Evolutionary conservation across 2,113 vertebrate species (phyloP).

Genomic region (Carlito syrichta): DNA sequence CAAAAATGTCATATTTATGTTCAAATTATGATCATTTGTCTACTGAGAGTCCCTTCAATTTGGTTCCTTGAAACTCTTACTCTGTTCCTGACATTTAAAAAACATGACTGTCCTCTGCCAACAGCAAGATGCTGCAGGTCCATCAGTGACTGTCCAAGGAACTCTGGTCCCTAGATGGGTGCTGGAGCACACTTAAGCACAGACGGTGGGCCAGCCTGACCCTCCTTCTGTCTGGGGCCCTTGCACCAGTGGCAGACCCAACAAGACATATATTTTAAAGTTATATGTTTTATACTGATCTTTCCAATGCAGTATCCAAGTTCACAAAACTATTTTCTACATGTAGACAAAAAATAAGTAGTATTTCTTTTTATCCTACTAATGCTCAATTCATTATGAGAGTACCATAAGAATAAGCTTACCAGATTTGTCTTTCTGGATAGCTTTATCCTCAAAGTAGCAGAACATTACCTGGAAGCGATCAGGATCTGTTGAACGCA

Average conservation of each 20-base stretch:
- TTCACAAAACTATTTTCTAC: not conserved
- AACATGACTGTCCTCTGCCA: not conserved
- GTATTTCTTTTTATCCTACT: not conserved
- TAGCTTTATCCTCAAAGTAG: slow-evolving; percentile 98
- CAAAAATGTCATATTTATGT: not conserved
- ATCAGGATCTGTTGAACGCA: slow-evolving; percentile 93
- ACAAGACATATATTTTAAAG: not conserved
- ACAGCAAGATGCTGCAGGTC: not conserved
- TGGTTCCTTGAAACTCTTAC: not conserved
- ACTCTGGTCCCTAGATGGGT: not conserved
- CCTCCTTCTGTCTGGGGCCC: not conserved
- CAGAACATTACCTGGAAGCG: slow-evolving; percentile 98
- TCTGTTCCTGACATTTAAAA: not conserved
- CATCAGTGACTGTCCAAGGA: not conserved
- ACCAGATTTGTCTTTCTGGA: slow-evolving; percentile 99
- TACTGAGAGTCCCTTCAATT: not conserved
- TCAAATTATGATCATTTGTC: not conserved
- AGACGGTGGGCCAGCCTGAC: not conserved
- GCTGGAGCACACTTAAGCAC: not conserved
- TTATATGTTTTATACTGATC: not conserved
- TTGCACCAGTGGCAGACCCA: not conserved
- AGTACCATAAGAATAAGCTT: slow-evolving; percentile 42
- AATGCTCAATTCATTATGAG: not conserved
- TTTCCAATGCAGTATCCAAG: not conserved
- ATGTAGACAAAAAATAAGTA: not conserved